Conservation (phyloP, 2,113 vertebrate genomes). For the Salvelinus fontinalis region DNA sequence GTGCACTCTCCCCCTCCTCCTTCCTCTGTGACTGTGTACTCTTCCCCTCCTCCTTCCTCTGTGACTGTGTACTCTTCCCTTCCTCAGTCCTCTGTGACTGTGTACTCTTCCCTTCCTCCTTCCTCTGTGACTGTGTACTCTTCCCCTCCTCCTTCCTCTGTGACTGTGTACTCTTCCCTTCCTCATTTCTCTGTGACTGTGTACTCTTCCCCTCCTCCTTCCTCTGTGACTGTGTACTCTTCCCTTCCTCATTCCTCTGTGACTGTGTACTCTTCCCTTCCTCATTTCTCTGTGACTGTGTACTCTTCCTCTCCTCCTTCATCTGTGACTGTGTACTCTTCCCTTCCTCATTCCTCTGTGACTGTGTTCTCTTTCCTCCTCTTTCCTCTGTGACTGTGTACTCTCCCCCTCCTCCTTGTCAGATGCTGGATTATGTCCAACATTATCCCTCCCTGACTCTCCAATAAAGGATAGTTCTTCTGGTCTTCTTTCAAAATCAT, state of each 20-base stretch:
- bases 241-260: too few relatives aligned
- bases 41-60: constrained; percentile 10
- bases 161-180: neutral
- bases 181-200: neutral
- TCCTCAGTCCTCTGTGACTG: neutral
- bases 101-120: too few relatives aligned
- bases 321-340: constrained; percentile 36
- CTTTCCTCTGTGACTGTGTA: constrained; percentile 33
- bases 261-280: too few relatives aligned
- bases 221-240: too few relatives aligned
- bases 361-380: constrained; percentile 44
- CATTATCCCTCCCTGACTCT: constrained; percentile 58
- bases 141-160: too few relatives aligned
- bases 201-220: too few relatives aligned
- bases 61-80: constrained; percentile 2
- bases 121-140: too few relatives aligned
- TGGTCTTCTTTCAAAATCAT: constrained; percentile 60
- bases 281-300: too few relatives aligned
- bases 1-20: constrained; percentile 22
- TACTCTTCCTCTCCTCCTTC: neutral
- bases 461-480: constrained; percentile 69
- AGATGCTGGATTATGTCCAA: constrained; percentile 73
- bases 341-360: constrained; percentile 49
- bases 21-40: too few relatives aligned
- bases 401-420: constrained; percentile 56